Evolutionary conservation across 2,888 invertebrate genomes (phyloP).

Genomic region (Parthenolecanium corni): DNA sequence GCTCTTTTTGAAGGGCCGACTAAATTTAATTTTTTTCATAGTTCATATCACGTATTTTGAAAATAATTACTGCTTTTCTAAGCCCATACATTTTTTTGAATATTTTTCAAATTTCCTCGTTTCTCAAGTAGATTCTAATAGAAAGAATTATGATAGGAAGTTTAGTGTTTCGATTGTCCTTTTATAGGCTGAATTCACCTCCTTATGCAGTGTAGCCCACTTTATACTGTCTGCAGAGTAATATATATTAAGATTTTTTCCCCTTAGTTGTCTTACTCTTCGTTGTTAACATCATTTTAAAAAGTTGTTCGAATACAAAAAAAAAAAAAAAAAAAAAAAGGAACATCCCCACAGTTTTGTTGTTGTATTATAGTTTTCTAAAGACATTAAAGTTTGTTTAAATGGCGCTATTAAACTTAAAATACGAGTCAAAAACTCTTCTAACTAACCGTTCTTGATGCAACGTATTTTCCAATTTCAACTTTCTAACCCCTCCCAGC

Average conservation of each 20-base stretch:
- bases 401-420: constrained; percentile 28
- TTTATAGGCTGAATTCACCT: no score
- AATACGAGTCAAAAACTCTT: constrained; percentile 27
- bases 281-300: constrained; percentile 24
- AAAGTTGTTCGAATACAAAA: constrained; percentile 16
- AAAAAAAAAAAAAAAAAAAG: neutral
- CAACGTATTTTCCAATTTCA: constrained; percentile 26
- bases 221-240: neutral
- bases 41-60: no score
- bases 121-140: no score
- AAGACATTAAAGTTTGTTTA: constrained; percentile 28
- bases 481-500: constrained; percentile 18
- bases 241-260: neutral
- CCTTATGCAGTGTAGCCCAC: no score
- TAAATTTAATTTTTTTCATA: no score
- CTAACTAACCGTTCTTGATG: constrained; percentile 24
- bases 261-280: neutral
- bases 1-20: no score
- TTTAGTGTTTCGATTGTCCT: no score
- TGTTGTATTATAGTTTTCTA: constrained; percentile 26
- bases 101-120: no score
- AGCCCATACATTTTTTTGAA: no score
- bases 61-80: no score
- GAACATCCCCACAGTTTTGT: neutral
- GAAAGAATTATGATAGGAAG: no score